phyloP scores from a whole-genome alignment of 2,888 invertebrate species.

The Caenorhabditis becei region DNA sequence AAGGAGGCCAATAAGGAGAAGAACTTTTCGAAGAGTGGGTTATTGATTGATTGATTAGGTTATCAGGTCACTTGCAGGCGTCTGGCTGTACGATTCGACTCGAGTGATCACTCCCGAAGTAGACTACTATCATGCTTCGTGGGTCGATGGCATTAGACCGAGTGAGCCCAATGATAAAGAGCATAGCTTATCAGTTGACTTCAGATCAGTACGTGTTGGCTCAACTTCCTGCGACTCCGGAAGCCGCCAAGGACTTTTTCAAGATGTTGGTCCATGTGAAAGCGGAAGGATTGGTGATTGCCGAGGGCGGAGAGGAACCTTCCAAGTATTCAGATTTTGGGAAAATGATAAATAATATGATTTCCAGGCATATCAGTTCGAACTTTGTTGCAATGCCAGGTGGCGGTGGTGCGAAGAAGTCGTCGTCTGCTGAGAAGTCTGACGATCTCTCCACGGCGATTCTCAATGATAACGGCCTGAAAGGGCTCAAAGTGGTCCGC shows the following conservation, averaged over 20 bases:
- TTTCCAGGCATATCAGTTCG: not conserved
- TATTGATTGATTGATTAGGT: not conserved
- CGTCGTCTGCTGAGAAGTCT: slow-evolving; percentile 24
- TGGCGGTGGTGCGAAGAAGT: slow-evolving; percentile 10
- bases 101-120: slow-evolving; percentile 51
- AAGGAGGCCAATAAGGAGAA: slow-evolving; percentile 60
- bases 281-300: slow-evolving; percentile 45
- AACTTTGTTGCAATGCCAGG: not conserved
- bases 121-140: slow-evolving; percentile 57
- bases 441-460: slow-evolving; percentile 17
- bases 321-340: slow-evolving; percentile 3
- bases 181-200: not conserved
- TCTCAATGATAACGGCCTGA: slow-evolving; percentile 22
- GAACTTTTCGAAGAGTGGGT: slow-evolving; percentile 45
- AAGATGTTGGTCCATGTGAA: slow-evolving; percentile 46
- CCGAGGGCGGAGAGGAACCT: slow-evolving; percentile 36
- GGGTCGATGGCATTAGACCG: slow-evolving; percentile 44
- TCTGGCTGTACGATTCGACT: slow-evolving; percentile 54
- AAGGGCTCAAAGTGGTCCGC: slow-evolving; percentile 29
- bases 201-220: slow-evolving; percentile 61
- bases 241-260: slow-evolving; percentile 47
- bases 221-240: slow-evolving; percentile 49
- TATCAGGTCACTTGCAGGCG: slow-evolving; percentile 8
- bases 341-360: no score
- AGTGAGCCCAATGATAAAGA: slow-evolving; percentile 14